These are phyloP conservation scores for Ceratitis capitata DNA, from an alignment of 1,140 invertebrate species.

Conservation along the genomic window DNA sequence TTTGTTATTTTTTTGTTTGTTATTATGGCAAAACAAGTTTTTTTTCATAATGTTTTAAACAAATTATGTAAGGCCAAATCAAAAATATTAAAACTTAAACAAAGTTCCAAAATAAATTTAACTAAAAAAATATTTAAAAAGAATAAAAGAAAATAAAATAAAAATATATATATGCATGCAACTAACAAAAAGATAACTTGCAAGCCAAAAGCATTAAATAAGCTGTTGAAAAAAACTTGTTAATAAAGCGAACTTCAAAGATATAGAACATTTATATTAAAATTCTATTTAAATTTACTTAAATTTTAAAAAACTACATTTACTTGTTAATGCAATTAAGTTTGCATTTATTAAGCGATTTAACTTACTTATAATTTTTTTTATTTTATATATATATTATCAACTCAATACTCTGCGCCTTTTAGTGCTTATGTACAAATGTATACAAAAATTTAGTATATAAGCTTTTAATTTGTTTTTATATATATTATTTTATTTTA, in stretches of 20 bases:
- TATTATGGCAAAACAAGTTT: conserved; percentile 9
- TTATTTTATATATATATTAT: not conserved
- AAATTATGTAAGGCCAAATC: not conserved
- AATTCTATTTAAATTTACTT: not conserved
- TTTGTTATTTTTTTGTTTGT: not conserved
- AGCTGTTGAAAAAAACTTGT: not conserved
- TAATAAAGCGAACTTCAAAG: too few species aligned
- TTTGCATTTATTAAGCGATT: not conserved
- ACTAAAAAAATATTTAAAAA: not conserved
- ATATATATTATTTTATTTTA: too few species aligned
- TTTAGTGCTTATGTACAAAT: conserved; percentile 26
- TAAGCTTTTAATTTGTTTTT: too few species aligned
- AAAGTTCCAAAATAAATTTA: not conserved
- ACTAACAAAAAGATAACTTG: not conserved
- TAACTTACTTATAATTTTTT: not conserved
- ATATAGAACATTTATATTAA: too few species aligned
- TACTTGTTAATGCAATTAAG: not conserved
- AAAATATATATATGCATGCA: not conserved
- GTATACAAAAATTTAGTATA: too few species aligned
- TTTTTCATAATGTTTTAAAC: not conserved
- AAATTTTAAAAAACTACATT: not conserved
- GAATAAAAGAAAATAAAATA: not conserved
- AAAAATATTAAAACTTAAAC: not conserved
- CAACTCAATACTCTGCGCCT: not conserved
- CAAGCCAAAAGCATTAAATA: not conserved